These are phyloP conservation scores for Hozukius guyotensis DNA, from an alignment of 2,797 vertebrate genomes.

Conservation along the genomic window DNA sequence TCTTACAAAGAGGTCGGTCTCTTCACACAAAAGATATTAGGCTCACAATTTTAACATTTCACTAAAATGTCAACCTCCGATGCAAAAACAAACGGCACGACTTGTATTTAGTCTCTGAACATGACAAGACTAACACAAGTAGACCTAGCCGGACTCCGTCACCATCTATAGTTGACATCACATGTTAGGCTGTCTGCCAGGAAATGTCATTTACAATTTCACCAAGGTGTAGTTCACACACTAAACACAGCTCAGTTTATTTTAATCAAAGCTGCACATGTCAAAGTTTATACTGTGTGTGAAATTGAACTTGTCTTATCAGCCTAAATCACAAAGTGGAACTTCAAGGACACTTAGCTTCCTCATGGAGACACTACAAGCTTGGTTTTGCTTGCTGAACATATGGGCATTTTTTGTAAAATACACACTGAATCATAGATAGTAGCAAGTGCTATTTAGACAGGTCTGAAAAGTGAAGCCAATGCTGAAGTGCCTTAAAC, in stretches of 20 bases:
- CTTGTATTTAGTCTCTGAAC: constrained; percentile 7
- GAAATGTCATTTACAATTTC: neutral
- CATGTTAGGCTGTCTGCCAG: neutral
- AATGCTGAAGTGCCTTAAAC: too few species aligned
- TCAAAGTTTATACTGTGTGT: neutral
- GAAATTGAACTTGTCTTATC: neutral
- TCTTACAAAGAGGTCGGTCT: neutral
- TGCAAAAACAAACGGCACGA: constrained; percentile 16
- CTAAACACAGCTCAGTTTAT: neutral
- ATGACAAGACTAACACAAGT: neutral
- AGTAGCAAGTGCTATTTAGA: too few species aligned
- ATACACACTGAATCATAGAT: neutral
- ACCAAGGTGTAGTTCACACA: neutral
- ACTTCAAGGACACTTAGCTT: neutral
- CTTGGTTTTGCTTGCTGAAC: neutral
- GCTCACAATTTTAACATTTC: neutral
- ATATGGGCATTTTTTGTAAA: neutral
- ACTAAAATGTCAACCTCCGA: neutral
- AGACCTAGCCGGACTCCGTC: neutral
- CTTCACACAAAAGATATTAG: constrained; percentile 9
- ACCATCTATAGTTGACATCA: neutral
- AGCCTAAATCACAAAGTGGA: neutral
- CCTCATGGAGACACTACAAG: neutral
- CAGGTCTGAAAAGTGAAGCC: too few species aligned
- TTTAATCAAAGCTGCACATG: neutral